Conservation (phyloP, 2,888 invertebrate species). For the Dioctria linearis region DNA sequence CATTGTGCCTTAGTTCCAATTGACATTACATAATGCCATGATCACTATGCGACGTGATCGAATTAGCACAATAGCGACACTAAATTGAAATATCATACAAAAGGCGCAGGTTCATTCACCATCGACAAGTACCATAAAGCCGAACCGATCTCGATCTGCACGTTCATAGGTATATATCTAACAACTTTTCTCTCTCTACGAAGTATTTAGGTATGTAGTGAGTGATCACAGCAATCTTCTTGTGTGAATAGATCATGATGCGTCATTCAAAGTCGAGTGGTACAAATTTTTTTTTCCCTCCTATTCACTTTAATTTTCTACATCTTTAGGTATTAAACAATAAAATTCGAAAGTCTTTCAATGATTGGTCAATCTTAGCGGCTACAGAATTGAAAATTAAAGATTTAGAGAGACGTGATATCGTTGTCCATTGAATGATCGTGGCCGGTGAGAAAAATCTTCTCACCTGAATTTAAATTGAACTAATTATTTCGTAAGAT, state of each 20-base stretch:
- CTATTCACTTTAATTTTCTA: slow-evolving; percentile 35
- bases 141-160: slow-evolving; percentile 20
- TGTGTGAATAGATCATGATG: slow-evolving; percentile 30
- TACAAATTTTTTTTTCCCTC: background rate
- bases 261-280: slow-evolving; percentile 16
- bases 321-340: slow-evolving; percentile 38
- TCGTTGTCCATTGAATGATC: background rate
- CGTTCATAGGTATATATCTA: background rate
- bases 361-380: slow-evolving; percentile 38
- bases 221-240: slow-evolving; percentile 1
- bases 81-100: slow-evolving; percentile 51
- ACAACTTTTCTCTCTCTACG: background rate
- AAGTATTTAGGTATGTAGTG: too few species aligned
- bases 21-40: slow-evolving; percentile 41
- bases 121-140: slow-evolving; percentile 26
- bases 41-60: slow-evolving; percentile 48
- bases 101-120: slow-evolving; percentile 48
- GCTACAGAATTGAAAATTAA: slow-evolving; percentile 29
- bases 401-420: slow-evolving; percentile 10
- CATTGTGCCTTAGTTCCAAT: slow-evolving; percentile 34
- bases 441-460: slow-evolving; percentile 5
- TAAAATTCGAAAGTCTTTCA: slow-evolving; percentile 39
- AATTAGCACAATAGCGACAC: slow-evolving; percentile 51
- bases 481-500: slow-evolving; percentile 48
- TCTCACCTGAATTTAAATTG: slow-evolving; percentile 23